phyloP scores from a whole-genome alignment of 1,140 invertebrate species.

The Drosophila mauritiana region DNA sequence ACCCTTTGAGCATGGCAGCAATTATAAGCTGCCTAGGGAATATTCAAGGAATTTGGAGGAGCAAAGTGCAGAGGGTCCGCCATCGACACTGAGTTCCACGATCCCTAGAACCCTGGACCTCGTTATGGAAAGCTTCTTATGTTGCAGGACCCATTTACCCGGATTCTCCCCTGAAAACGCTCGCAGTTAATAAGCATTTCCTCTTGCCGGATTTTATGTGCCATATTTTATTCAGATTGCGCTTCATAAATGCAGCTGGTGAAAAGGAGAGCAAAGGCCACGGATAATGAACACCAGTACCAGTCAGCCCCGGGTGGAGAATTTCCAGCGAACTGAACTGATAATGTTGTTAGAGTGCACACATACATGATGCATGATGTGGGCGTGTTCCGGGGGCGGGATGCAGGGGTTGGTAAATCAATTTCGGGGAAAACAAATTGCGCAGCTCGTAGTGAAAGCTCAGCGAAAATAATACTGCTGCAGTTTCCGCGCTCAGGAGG shows the following conservation, averaged over 20 bases:
- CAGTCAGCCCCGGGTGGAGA: not conserved
- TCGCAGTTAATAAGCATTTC: conserved; percentile 39
- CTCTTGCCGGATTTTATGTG: conserved; percentile 35
- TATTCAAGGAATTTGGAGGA: conserved; percentile 38
- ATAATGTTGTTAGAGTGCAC: conserved; percentile 53
- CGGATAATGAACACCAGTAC: conserved; percentile 42
- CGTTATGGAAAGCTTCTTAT: conserved; percentile 62
- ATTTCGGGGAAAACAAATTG: conserved; percentile 67
- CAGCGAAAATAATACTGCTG: conserved; percentile 25
- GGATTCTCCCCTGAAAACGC: not conserved
- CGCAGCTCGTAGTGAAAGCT: conserved; percentile 46
- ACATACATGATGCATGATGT: not conserved
- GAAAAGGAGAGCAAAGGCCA: conserved; percentile 25
- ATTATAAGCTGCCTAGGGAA: conserved; percentile 42
- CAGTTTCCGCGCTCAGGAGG: conserved; percentile 18
- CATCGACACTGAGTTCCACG: conserved; percentile 31
- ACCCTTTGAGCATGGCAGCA: conserved; percentile 24
- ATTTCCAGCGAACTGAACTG: conserved; percentile 26
- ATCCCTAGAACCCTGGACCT: not conserved
- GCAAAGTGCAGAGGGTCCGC: conserved; percentile 10
- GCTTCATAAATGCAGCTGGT: conserved; percentile 47
- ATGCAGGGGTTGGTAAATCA: conserved; percentile 34
- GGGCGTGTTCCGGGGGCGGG: not conserved
- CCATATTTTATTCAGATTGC: conserved; percentile 63
- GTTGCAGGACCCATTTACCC: conserved; percentile 1